Base-by-base conservation (phyloP, 2,113 vertebrate genomes). In the Pontoporia blainvillei region DNA sequence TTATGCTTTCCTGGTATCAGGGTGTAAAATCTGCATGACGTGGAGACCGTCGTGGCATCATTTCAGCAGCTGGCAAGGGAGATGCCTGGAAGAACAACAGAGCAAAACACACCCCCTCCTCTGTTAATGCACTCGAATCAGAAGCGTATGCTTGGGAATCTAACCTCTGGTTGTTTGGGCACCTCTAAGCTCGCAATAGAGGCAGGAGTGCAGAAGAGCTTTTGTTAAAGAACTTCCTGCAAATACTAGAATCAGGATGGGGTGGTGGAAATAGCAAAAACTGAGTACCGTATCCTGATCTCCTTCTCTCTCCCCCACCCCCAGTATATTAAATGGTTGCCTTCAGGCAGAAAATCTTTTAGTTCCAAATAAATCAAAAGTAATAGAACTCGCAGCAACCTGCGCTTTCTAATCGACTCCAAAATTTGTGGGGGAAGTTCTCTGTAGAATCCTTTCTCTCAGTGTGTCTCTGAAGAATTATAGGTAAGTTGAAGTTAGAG, bases 371-470 rank as follows among this genome's bases (percentile, higher is more conserved):
- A 90, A 91, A 86, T 44, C 14, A n/a, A 85, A 93, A 15, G 3
- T 76, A 62, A 78, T 62, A 95, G 76, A 95, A 91, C 92, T 59
- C 57, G n/a, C 85, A 87, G 52, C 64, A 91, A 82, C 54, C 14
- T 12, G 11, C 14, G 14, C 41, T 78, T 76, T 41, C 15, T 78
- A 86, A 84, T 91, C 31, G 34, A 49, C n/a, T 86, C 7, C n/a
- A 29, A 3, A 57, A 17, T 57, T 96, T 25, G 62, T 97, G 21
- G 36, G 34, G 39, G 8, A 62, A 21, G 20, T 75, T 20, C 29
- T 90, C 8, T 44, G 27, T 46, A 27, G 57, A 84, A 39, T 64
- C 15, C 25, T 25, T 79, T 84, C 49, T 86, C 17, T 84, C 25
- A 49, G 13, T 76, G 25, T 76, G 6, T 93, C 67, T 95, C 81